Conservation (phyloP, 2,113 vertebrate species). For the Variabilichromis moorii region DNA sequence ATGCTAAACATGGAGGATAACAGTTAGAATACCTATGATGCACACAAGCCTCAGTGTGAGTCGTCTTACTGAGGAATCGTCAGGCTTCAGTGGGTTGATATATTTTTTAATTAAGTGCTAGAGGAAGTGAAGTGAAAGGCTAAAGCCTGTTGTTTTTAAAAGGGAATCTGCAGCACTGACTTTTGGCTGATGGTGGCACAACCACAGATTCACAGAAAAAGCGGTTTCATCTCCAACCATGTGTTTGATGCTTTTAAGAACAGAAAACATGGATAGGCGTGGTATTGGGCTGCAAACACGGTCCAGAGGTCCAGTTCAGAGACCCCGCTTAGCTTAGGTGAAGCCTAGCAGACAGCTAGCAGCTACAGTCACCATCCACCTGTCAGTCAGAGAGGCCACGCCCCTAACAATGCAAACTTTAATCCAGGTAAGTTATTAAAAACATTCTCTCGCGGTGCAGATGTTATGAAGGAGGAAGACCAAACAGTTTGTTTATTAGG, state of each 20-base stretch:
- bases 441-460: neutral
- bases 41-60: neutral
- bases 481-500: neutral
- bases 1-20: constrained; percentile 8
- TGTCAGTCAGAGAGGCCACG: neutral
- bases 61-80: neutral
- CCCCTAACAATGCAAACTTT: neutral
- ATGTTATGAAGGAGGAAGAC: neutral
- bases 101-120: neutral
- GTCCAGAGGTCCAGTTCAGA: neutral
- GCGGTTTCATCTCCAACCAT: neutral
- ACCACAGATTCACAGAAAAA: neutral
- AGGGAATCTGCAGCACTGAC: neutral
- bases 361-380: neutral
- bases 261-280: neutral
- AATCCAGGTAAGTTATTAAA: neutral
- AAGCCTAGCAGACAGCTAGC: neutral
- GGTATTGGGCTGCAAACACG: neutral
- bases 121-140: neutral
- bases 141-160: neutral
- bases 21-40: neutral
- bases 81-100: neutral
- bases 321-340: rapidly evolving
- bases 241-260: neutral
- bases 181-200: neutral